Evolutionary conservation across 1,140 invertebrate genomes (phyloP).

Genomic region (Cylas formicarius): DNA sequence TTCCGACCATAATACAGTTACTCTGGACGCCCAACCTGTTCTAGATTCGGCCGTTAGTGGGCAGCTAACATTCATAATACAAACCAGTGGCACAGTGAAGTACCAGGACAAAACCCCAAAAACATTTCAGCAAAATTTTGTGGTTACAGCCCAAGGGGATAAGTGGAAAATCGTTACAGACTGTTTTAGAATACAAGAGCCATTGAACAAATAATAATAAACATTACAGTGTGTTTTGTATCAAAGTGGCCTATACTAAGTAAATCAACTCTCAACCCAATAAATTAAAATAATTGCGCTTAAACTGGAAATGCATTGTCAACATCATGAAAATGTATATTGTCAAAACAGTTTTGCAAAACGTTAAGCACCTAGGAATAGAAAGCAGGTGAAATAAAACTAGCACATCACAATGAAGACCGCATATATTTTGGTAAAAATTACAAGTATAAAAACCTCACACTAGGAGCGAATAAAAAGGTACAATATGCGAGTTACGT

Average conservation of each 20-base stretch:
- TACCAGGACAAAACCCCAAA: constrained; percentile 56
- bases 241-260: too few relatives aligned
- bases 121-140: constrained; percentile 72
- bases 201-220: constrained; percentile 25
- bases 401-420: too few relatives aligned
- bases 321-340: too few relatives aligned
- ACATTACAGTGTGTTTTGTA: too few relatives aligned
- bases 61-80: constrained; percentile 65
- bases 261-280: too few relatives aligned
- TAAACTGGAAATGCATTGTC: too few relatives aligned
- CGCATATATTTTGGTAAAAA: constrained; percentile 11
- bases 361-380: too few relatives aligned
- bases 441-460: constrained; percentile 13
- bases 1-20: constrained; percentile 60
- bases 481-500: too few relatives aligned
- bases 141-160: constrained; percentile 72
- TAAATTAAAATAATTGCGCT: too few relatives aligned
- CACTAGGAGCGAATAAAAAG: too few relatives aligned
- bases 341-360: too few relatives aligned
- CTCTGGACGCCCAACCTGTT: constrained; percentile 69
- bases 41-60: constrained; percentile 49
- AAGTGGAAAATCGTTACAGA: constrained; percentile 88
- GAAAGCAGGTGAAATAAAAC: too few relatives aligned
- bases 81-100: constrained; percentile 65
- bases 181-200: constrained; percentile 65